phyloP scores from a whole-genome alignment of 2,888 invertebrate genomes.

The Stegophylla sp. region DNA sequence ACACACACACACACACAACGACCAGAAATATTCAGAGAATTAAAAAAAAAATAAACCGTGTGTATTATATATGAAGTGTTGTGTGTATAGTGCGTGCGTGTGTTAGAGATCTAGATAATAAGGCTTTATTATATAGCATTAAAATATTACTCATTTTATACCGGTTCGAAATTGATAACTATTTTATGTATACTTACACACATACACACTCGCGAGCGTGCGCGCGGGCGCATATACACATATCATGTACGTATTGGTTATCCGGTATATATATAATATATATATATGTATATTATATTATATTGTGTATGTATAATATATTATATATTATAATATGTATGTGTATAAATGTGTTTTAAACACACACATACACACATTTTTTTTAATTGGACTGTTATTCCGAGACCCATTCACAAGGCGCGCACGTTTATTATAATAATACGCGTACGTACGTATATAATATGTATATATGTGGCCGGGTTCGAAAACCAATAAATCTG shows the following conservation, averaged over 20 bases:
- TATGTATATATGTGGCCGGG: slow-evolving; percentile 3
- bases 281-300: not conserved
- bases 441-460: not conserved
- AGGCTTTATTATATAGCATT: slow-evolving; percentile 53
- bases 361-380: slow-evolving; percentile 21
- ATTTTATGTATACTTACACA: slow-evolving; percentile 35
- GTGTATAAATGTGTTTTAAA: slow-evolving; percentile 16
- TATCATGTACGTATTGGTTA: not conserved
- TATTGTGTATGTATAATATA: slow-evolving; percentile 6
- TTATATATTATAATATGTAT: slow-evolving; percentile 9
- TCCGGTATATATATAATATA: not conserved
- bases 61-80: slow-evolving; percentile 6
- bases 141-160: slow-evolving; percentile 55
- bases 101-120: slow-evolving; percentile 55
- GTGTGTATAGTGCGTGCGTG: not conserved
- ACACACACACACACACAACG: slow-evolving; percentile 14
- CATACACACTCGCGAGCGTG: too few species aligned
- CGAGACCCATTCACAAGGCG: slow-evolving; percentile 52
- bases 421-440: slow-evolving; percentile 51
- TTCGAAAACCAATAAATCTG: slow-evolving; percentile 59
- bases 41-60: slow-evolving; percentile 39
- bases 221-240: too few species aligned
- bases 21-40: slow-evolving; percentile 54
- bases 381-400: slow-evolving; percentile 58
- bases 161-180: slow-evolving; percentile 57